phyloP scores from a whole-genome alignment of 1,140 invertebrate species.

The Camponotus floridanus region DNA sequence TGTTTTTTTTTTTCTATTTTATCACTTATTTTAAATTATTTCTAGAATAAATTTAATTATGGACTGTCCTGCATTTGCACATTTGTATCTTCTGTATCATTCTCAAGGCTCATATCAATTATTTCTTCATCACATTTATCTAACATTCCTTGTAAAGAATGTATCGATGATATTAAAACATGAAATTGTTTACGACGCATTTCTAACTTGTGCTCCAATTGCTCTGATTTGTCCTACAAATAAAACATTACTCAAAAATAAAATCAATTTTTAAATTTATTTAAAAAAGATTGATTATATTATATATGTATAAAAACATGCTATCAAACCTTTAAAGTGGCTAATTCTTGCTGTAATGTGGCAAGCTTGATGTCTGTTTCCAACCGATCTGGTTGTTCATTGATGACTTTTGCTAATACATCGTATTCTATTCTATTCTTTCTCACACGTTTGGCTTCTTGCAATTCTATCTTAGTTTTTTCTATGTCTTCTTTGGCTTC shows the following conservation, averaged over 20 bases:
- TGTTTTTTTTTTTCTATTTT: not conserved
- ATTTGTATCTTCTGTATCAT: conserved; percentile 81
- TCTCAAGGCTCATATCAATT: conserved; percentile 88
- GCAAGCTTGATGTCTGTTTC: conserved; percentile 92
- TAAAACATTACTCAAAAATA: conserved; percentile 58
- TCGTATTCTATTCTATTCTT: conserved; percentile 98
- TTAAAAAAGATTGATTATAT: not conserved
- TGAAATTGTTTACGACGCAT: conserved; percentile 95
- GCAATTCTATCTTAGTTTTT: conserved; percentile 91
- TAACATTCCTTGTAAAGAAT: conserved; percentile 91
- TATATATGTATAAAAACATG: not conserved
- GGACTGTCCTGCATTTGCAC: conserved; percentile 66
- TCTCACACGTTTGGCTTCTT: conserved; percentile 93
- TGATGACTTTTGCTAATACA: conserved; percentile 95
- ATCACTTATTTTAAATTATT: conserved; percentile 4
- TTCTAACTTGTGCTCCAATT: conserved; percentile 92
- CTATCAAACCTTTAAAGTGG: conserved; percentile 86
- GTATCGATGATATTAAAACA: conserved; percentile 93
- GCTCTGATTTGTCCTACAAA: conserved; percentile 89
- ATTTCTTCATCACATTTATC: conserved; percentile 89
- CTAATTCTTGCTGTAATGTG: conserved; percentile 91
- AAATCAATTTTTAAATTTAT: conserved; percentile 9
- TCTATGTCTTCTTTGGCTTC: conserved; percentile 92
- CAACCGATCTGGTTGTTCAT: conserved; percentile 95
- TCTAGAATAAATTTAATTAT: conserved; percentile 40